Base-by-base conservation (phyloP, 2,888 invertebrate species). In the Drosophila fulvimacula region DNA sequence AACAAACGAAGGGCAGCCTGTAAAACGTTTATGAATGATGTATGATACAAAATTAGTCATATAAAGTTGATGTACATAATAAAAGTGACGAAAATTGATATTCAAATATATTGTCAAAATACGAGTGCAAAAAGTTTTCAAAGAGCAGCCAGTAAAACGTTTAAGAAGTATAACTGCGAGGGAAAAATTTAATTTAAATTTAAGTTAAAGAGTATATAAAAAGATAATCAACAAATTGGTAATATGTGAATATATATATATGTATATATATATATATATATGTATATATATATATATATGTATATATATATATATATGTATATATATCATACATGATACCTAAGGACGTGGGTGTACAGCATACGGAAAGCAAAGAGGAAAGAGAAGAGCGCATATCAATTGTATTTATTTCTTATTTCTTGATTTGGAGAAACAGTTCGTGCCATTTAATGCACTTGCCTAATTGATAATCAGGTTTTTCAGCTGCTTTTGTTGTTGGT, bases 391-490 rank as follows among this genome's bases (percentile, higher is more conserved):
- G 15, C 19, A 42, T 21, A 17, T 19, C 21, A 41, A 30, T 41
- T 30, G 3, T n/a, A 21, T 42, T 32, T 56, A 21, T 55, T 44
- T 42, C 1, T 17, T 30, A 9, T 13, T 39, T 19, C 38, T 17
- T 24, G 52, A 52, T 55, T 53, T 62, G 42, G 76, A 27, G 56
- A 64, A 64, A 53, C 38, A 55, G 38, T 53, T 41, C 30, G 57
- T 73, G 70, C 38, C 46, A 65, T 74, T 76, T 52, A 55, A 77
- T 73, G 78, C 75, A 76, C 75, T 76, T 76, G 75, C 74, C 75
- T 78, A 78, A 76, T 73, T 76, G 78, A 69, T 73, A 61, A 76
- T 63, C 75, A 69, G 78, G 78, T 77, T 67, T 73, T 67, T 49
- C 52, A 57, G 36, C 24, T 36, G 32, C 42, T 36, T 32, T 53